Evolutionary conservation across 2,797 vertebrate species (phyloP).

Genomic region (Alcedo quadribrachys): DNA sequence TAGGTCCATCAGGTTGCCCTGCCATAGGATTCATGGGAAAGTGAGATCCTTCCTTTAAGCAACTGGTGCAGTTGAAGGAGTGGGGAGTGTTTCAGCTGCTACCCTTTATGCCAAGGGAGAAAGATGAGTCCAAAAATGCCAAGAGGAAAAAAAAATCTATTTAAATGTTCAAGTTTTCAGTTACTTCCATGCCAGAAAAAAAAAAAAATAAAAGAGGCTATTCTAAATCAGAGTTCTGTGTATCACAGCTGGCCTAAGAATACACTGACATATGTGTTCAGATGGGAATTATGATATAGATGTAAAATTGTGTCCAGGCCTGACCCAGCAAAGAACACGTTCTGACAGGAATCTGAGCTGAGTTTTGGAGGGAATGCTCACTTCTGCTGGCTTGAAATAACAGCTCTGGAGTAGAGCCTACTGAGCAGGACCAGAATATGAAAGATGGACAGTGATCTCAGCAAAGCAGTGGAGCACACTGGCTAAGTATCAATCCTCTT

Average conservation of each 20-base stretch:
- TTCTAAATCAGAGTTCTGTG: background rate
- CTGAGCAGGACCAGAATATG: background rate
- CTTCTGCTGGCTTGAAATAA: background rate
- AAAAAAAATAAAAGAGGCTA: background rate
- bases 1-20: slow-evolving; percentile 2
- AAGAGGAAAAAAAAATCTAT: background rate
- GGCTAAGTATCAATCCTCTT: background rate
- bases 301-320: background rate
- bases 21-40: background rate
- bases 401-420: background rate
- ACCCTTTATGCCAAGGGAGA: background rate
- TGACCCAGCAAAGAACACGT: background rate
- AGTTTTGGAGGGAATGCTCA: background rate
- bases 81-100: background rate
- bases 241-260: slow-evolving; percentile 25
- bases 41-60: background rate
- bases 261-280: background rate
- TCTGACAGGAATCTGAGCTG: background rate
- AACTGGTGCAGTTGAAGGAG: background rate
- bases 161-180: background rate
- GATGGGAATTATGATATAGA: background rate
- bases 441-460: background rate
- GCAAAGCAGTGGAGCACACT: background rate
- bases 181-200: background rate
- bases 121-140: background rate